Base-by-base conservation (phyloP, 2,113 vertebrate genomes). In the Oriolus oriolus region DNA sequence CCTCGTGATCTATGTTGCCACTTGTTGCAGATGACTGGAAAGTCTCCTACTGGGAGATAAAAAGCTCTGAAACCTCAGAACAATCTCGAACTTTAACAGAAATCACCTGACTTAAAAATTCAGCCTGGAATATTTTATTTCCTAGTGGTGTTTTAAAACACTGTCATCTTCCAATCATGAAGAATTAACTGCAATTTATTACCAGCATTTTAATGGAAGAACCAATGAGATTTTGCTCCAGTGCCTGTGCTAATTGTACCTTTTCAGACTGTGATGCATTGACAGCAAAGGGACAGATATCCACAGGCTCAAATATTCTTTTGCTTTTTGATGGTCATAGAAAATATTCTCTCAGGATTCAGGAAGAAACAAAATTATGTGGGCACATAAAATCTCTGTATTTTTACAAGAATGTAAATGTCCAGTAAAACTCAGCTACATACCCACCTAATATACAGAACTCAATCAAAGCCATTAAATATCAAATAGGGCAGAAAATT, bases 1-100 rank as follows among this genome's bases (percentile, higher is more conserved):
- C 71, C 70, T 28, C 0, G 0, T 50, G 26, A 63, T 73, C 63
- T 59, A 26, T 0, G 0, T 5, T 66, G 52, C 21, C 75, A 42
- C 6, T 86, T 23, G 12, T 73, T 50, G n/a, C 45, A 93, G 35
- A 42, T 86, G 45, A 54, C 68, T 74, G 73, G 30, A 61, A 33
- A 77, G 20, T 69, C 49, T 79, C 61, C 60, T 50, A n/a, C 30
- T 33, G 28, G 16, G 8, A 53, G 42, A 19, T 26, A 68, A 49
- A 87, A 37, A 54, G 14, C 33, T 66, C 27, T 84, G 56, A 91
- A 70, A 78, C 7, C 28, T 31, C 68, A 68, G 23, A 81, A 70
- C 2, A 0, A 65, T 60, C 57, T 30, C 73, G 44, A 79, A 75
- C 14, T 76, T 79, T 22, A 59, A 65, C 17, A 75, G 39, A 91